A percentile compares a stretch with the other conserved stretches of the same genome.
These are phyloP conservation scores for Halichondria panicea DNA, from an alignment of 37 sponge, comb jelly and placozoan genomes.

Conservation along the genomic window DNA sequence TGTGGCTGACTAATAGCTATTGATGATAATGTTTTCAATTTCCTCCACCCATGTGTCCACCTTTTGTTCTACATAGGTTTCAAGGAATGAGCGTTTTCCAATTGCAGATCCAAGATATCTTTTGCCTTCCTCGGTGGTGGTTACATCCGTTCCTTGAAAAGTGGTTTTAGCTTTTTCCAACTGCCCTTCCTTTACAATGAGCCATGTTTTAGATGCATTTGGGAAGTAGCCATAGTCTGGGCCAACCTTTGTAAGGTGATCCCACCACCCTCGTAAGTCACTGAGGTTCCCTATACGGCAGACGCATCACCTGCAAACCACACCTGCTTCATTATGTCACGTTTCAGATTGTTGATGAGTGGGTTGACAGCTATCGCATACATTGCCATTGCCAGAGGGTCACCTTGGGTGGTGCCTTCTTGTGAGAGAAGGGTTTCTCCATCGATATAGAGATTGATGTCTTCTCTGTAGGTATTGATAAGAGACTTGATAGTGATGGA, in stretches of 20 bases:
- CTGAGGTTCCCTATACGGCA: conserved; percentile 7
- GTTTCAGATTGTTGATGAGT: no score
- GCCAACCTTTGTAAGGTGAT: conserved; percentile 13
- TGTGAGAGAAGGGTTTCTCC: conserved; percentile 1
- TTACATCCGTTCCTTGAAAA: conserved; percentile 32
- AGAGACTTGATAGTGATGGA: background rate
- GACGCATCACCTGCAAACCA: conserved; percentile 62
- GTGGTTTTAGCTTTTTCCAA: conserved; percentile 6
- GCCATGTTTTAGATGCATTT: conserved; percentile 28
- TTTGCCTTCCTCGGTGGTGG: conserved; percentile 29
- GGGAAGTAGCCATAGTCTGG: conserved; percentile 44
- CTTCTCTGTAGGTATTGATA: background rate
- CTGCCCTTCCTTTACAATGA: conserved; percentile 49
- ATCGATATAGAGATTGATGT: background rate
- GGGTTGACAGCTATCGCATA: background rate
- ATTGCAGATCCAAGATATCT: conserved; percentile 40
- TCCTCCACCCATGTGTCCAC: conserved; percentile 24
- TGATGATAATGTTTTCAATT: background rate
- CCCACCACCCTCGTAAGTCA: conserved; percentile 32
- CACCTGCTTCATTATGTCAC: conserved; percentile 42
- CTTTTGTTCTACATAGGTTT: conserved; percentile 27
- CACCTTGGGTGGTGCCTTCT: no score
- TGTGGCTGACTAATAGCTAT: conserved; percentile 31
- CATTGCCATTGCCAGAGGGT: background rate
- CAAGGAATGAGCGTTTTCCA: conserved; percentile 19